Evolutionary conservation across 1,140 invertebrate species (phyloP).

Genomic region (Diabrotica undecimpunctata): DNA sequence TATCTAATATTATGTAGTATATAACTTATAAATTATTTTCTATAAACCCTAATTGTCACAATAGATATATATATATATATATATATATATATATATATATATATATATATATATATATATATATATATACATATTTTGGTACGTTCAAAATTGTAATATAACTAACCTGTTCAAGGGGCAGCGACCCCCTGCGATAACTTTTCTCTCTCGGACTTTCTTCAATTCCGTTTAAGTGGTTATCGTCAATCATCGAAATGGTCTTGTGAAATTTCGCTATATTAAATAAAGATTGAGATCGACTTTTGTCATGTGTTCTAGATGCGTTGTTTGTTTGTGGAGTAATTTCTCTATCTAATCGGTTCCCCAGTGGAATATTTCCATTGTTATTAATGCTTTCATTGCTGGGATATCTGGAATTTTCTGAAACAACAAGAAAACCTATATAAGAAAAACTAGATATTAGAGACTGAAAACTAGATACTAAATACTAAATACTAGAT

Average conservation of each 20-base stretch:
- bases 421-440: constrained; percentile 17
- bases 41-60: too few relatives aligned
- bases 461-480: too few relatives aligned
- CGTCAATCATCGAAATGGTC: background rate
- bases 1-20: too few relatives aligned
- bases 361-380: constrained; percentile 31
- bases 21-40: too few relatives aligned
- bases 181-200: constrained; percentile 33
- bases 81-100: too few relatives aligned
- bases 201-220: constrained; percentile 38
- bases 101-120: too few relatives aligned
- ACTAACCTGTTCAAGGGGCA: constrained; percentile 38
- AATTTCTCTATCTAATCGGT: constrained; percentile 23
- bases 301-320: background rate
- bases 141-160: background rate
- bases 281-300: constrained; percentile 9
- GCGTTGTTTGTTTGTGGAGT: constrained; percentile 28
- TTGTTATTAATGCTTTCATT: constrained; percentile 39
- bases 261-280: background rate
- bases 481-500: too few relatives aligned
- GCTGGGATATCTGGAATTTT: constrained; percentile 39
- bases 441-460: too few relatives aligned
- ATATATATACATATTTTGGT: too few relatives aligned
- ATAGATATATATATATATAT: too few relatives aligned
- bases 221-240: constrained; percentile 34